A percentile compares a stretch with the other conserved stretches of the same genome.
phyloP scores from a whole-genome alignment of 1,140 invertebrate species.

The Leptoteleia sp. region DNA sequence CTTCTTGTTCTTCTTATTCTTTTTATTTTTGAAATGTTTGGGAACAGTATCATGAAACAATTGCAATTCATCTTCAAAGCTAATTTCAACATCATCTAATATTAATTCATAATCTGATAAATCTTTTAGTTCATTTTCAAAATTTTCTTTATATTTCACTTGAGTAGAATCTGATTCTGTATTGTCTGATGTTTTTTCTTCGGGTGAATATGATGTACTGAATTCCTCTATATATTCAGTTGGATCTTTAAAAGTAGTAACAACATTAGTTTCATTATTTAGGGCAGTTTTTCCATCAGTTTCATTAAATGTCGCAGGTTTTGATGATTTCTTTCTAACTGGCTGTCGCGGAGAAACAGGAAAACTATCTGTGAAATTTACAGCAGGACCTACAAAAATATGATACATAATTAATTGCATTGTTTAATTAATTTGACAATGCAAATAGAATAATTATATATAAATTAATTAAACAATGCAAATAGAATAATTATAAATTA shows the following conservation, averaged over 20 bases:
- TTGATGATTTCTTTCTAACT: conserved; percentile 69
- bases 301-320: conserved; percentile 61
- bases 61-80: conserved; percentile 79
- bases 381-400: conserved; percentile 80
- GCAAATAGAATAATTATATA: no score
- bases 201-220: conserved; percentile 46
- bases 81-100: conserved; percentile 75
- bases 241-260: no score
- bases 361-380: conserved; percentile 80
- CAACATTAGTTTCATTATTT: conserved; percentile 29
- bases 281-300: conserved; percentile 19
- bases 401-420: background rate
- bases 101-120: conserved; percentile 41
- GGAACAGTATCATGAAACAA: conserved; percentile 81
- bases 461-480: no score
- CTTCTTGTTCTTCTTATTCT: conserved; percentile 75
- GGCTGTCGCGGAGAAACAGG: conserved; percentile 76
- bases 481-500: no score
- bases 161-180: no score
- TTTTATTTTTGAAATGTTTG: conserved; percentile 76
- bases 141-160: no score
- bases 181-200: conserved; percentile 67
- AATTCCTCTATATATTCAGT: no score
- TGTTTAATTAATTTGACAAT: no score
- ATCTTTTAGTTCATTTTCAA: conserved; percentile 69